Conservation (phyloP, 2,888 invertebrate species). For the Philaethria dido region DNA sequence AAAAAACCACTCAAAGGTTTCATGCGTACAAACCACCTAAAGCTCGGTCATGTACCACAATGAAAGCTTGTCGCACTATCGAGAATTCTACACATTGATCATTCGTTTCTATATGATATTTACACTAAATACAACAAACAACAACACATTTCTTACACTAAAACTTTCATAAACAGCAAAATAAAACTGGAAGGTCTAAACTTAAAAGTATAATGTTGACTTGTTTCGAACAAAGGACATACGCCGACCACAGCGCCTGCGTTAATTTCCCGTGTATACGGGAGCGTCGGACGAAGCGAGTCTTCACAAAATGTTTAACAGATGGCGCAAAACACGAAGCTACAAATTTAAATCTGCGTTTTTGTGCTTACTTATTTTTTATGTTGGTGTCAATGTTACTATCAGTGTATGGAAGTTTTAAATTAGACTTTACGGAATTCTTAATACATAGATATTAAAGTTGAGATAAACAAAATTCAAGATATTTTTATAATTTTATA, state of each 20-base stretch:
- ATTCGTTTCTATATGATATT: conserved; percentile 54
- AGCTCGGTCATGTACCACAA: conserved; percentile 72
- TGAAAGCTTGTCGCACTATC: conserved; percentile 63
- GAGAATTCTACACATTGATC: conserved; percentile 59
- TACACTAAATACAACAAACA: conserved; percentile 54
- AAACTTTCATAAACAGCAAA: conserved; percentile 56
- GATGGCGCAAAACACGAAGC: conserved; percentile 66
- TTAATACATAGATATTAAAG: background rate
- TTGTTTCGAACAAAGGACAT: conserved; percentile 84
- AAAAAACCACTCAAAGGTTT: conserved; percentile 88
- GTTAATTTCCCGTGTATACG: conserved; percentile 68
- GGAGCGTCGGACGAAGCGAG: conserved; percentile 66
- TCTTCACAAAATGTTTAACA: conserved; percentile 56
- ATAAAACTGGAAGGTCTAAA: conserved; percentile 69
- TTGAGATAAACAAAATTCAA: background rate
- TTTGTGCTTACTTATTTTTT: conserved; percentile 16
- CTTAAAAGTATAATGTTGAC: conserved; percentile 79
- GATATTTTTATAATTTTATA: background rate
- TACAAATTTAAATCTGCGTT: conserved; percentile 24
- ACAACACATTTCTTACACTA: conserved; percentile 66
- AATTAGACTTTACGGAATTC: background rate
- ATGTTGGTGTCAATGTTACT: background rate
- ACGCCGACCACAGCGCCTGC: conserved; percentile 82
- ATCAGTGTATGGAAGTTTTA: background rate
- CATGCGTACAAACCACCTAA: conserved; percentile 83